phyloP scores from a whole-genome alignment of 2,888 invertebrate genomes.

The Periphyllus acericola region DNA sequence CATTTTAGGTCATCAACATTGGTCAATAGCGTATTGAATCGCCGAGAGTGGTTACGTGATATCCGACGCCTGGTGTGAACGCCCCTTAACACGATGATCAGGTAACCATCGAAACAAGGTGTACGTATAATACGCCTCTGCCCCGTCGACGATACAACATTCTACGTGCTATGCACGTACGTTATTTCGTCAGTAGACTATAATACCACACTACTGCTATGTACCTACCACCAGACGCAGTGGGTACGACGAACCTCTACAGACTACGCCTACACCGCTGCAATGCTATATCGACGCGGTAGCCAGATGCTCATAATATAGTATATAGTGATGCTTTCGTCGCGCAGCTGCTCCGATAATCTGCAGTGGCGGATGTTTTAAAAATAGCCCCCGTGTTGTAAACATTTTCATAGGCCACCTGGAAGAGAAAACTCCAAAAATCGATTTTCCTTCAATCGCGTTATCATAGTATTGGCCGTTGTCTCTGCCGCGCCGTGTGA shows the following conservation, averaged over 20 bases:
- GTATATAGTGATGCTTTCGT: slow-evolving; percentile 5
- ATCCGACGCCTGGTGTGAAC: slow-evolving; percentile 41
- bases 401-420: neutral
- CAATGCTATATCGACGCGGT: neutral
- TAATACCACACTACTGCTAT: neutral
- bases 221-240: neutral
- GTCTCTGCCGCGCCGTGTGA: slow-evolving; percentile 29
- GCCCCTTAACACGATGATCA: slow-evolving; percentile 34
- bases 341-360: slow-evolving; percentile 48
- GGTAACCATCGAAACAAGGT: slow-evolving; percentile 53
- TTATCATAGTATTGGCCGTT: neutral
- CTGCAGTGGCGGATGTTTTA: slow-evolving; percentile 44
- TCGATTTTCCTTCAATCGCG: slow-evolving; percentile 23
- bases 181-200: neutral
- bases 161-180: neutral
- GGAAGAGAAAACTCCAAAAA: slow-evolving; percentile 32
- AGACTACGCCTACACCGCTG: slow-evolving; percentile 28
- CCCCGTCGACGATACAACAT: neutral
- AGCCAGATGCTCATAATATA: slow-evolving; percentile 41
- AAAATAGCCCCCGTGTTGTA: slow-evolving; percentile 23
- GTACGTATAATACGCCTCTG: slow-evolving; percentile 6
- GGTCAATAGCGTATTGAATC: slow-evolving; percentile 26
- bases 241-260: slow-evolving; percentile 8
- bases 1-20: slow-evolving; percentile 38
- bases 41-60: slow-evolving; percentile 29